Percentiles rank a stretch among this genome's conserved stretches.
These are phyloP conservation scores for Pagrus major DNA, from an alignment of 2,113 vertebrate species.

Conservation along the genomic window DNA sequence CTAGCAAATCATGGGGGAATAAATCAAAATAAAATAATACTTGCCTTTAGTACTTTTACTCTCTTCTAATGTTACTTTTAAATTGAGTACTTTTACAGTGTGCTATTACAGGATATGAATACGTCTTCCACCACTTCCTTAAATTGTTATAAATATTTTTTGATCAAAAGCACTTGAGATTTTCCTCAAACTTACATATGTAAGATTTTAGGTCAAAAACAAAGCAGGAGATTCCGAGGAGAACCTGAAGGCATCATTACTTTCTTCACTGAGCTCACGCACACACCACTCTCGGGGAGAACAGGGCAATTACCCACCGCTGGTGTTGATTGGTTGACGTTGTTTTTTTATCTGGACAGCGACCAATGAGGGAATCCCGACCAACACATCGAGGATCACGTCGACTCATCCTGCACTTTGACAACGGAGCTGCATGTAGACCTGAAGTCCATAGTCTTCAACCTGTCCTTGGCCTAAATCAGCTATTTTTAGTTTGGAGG, in stretches of 20 bases:
- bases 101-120: background rate
- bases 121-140: background rate
- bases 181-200: background rate
- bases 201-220: background rate
- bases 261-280: background rate
- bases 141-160: too few relatives aligned
- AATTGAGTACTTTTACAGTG: background rate
- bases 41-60: background rate
- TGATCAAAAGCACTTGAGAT: background rate
- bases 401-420: background rate
- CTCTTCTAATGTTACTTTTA: background rate
- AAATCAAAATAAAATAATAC: background rate
- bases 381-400: background rate
- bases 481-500: background rate
- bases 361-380: conserved; percentile 44
- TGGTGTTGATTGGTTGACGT: conserved; percentile 49
- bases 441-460: background rate
- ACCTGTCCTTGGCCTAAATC: background rate
- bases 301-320: background rate
- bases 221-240: background rate
- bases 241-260: conserved; percentile 11
- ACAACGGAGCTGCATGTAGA: background rate
- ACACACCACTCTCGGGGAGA: conserved; percentile 28
- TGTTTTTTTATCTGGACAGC: conserved; percentile 21
- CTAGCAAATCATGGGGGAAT: too few relatives aligned